A percentile compares a stretch with the other conserved stretches of the same genome.
Conservation (phyloP, 2,113 vertebrate species). For the Hippocampus zosterae region DNA sequence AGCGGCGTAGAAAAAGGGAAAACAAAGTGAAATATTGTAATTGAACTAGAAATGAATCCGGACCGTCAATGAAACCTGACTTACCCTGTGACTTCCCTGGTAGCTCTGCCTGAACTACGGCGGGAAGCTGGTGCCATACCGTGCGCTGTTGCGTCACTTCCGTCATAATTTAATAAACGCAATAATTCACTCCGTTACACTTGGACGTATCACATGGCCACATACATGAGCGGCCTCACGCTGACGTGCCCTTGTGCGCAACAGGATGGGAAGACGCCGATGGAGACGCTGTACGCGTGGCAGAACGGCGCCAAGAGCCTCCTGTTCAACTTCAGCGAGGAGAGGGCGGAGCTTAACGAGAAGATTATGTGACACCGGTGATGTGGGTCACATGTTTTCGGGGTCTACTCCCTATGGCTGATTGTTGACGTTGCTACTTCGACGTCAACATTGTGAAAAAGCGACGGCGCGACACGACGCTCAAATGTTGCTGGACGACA, state of each 20-base stretch:
- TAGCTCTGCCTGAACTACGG: too few relatives aligned
- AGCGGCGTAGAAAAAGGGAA: too few relatives aligned
- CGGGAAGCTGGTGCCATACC: too few relatives aligned
- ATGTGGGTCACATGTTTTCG: not conserved
- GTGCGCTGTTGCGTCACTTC: too few relatives aligned
- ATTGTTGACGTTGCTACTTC: not conserved
- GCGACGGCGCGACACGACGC: not conserved
- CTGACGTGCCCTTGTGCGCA: not conserved
- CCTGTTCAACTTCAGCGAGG: constrained; percentile 53
- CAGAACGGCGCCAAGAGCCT: constrained; percentile 73
- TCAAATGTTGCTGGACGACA: constrained; percentile 50
- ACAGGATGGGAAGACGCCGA: constrained; percentile 70
- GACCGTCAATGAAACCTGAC: too few relatives aligned
- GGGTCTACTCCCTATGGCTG: not conserved
- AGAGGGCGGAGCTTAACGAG: constrained; percentile 12
- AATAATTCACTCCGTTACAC: too few relatives aligned
- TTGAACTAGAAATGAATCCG: too few relatives aligned
- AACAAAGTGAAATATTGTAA: too few relatives aligned
- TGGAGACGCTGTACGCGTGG: constrained; percentile 69
- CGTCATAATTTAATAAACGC: too few relatives aligned
- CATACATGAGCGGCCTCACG: not conserved
- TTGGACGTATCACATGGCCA: not conserved
- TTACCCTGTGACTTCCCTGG: too few relatives aligned
- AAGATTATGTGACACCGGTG: not conserved
- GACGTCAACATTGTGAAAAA: not conserved